phyloP scores from a whole-genome alignment of 1,140 invertebrate species.

The Pogonomyrmex californicus region DNA sequence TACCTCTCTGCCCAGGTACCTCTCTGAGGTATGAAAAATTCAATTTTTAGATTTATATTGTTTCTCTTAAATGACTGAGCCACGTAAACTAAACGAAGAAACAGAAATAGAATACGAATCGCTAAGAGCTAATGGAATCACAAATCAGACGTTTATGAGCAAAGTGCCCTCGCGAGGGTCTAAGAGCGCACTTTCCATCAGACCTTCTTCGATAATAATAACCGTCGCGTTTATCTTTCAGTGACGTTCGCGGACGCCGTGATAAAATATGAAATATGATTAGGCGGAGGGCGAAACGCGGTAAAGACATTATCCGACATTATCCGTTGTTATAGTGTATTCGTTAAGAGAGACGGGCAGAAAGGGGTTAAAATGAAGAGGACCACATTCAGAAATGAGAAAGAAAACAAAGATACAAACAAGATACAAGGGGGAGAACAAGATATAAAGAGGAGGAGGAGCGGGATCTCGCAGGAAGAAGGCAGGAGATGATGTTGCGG shows the following conservation, averaged over 20 bases:
- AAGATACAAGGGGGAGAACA: not conserved
- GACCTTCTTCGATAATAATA: constrained; percentile 16
- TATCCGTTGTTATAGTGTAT: not conserved
- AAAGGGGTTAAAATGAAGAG: constrained; percentile 27
- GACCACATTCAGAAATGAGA: not conserved
- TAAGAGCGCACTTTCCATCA: not conserved
- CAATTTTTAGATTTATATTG: not conserved
- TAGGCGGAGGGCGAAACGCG: not conserved
- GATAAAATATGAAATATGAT: constrained; percentile 37
- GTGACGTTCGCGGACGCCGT: not conserved
- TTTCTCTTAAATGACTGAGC: not conserved
- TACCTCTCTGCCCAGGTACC: not conserved
- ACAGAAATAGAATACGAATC: not conserved
- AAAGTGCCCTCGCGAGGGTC: not conserved
- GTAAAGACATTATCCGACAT: constrained; percentile 44
- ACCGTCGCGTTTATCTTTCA: constrained; percentile 26
- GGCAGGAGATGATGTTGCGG: constrained; percentile 78
- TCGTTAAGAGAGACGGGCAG: constrained; percentile 31
- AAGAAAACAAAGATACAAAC: not conserved
- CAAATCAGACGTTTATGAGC: constrained; percentile 23
- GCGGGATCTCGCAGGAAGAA: constrained; percentile 49
- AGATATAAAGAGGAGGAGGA: constrained; percentile 18
- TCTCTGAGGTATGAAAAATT: too few species aligned
- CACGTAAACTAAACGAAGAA: not conserved
- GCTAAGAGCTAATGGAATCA: constrained; percentile 24